Percentiles rank a stretch among this genome's conserved stretches.
phyloP scores from a whole-genome alignment of 2,888 invertebrate genomes.

The Maniola hyperantus region DNA sequence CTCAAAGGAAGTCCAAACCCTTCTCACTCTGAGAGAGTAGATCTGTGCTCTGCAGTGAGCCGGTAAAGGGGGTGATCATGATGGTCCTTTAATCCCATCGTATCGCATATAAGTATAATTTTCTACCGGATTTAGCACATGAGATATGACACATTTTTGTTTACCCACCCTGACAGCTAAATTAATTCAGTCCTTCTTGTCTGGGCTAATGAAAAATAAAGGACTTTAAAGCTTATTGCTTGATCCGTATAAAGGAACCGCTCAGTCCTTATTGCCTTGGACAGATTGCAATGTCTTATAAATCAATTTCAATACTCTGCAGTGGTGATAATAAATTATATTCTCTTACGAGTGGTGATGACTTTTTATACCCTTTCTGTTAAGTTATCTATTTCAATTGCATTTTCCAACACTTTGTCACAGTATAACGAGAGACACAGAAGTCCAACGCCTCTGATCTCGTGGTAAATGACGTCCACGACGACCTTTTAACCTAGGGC shows the following conservation, averaged over 20 bases:
- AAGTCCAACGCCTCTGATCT: too few relatives aligned
- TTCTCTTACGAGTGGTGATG: background rate
- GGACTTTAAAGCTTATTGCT: constrained; percentile 8
- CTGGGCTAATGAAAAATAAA: constrained; percentile 28
- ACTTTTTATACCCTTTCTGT: background rate
- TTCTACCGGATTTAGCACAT: background rate
- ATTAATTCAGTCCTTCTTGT: constrained; percentile 28
- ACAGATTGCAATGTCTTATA: constrained; percentile 28
- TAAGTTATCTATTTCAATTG: background rate
- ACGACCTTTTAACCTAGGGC: too few relatives aligned
- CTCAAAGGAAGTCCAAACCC: too few relatives aligned
- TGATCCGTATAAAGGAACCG: constrained; percentile 33
- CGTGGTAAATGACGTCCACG: too few relatives aligned
- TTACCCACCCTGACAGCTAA: constrained; percentile 25
- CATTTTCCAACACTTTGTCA: too few relatives aligned
- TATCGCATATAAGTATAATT: background rate
- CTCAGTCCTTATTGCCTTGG: background rate
- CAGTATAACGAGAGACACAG: too few relatives aligned
- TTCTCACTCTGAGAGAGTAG: too few relatives aligned
- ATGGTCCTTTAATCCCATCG: background rate
- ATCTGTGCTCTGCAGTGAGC: too few relatives aligned
- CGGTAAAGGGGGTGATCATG: too few relatives aligned
- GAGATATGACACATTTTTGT: constrained; percentile 17
- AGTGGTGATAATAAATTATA: constrained; percentile 20
- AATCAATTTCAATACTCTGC: constrained; percentile 34